Conservation (phyloP, 2,888 invertebrate species). For the Blera fallax region DNA sequence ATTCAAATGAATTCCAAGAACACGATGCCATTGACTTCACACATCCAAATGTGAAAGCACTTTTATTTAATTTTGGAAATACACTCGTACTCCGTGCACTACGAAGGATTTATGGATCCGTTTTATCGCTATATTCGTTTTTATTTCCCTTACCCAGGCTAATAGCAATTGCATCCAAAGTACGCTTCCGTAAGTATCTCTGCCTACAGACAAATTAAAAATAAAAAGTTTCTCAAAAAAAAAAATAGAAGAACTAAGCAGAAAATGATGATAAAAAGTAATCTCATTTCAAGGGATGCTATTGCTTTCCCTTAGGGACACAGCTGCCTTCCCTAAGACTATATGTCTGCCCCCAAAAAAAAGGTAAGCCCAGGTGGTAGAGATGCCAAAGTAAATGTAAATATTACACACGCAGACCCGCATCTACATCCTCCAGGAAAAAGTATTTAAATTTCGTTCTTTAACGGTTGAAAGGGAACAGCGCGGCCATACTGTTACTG, state of each 20-base stretch:
- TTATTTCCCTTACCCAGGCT: neutral
- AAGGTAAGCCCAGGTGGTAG: slow-evolving; percentile 11
- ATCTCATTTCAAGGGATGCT: slow-evolving; percentile 3
- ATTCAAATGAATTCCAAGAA: too few species aligned
- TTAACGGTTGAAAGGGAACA: slow-evolving; percentile 12
- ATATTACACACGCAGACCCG: neutral
- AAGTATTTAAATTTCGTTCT: slow-evolving; percentile 35
- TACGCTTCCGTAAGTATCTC: neutral
- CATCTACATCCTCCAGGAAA: neutral
- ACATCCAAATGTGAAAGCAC: neutral
- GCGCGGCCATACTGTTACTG: neutral
- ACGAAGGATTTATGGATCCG: neutral
- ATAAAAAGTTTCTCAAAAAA: slow-evolving; percentile 20
- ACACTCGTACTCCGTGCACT: neutral
- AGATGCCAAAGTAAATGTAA: slow-evolving; percentile 12
- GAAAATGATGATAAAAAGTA: slow-evolving; percentile 22
- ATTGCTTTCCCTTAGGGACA: neutral
- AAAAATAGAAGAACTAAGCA: neutral
- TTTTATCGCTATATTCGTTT: neutral
- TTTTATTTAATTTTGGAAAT: neutral
- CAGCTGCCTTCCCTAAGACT: neutral
- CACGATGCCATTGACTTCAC: too few species aligned
- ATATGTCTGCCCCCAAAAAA: neutral
- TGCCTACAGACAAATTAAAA: slow-evolving; percentile 10
- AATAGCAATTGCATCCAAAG: neutral